A percentile compares a stretch with the other conserved stretches of the same genome.
These are phyloP conservation scores for Alces alces DNA, from an alignment of 2,113 vertebrate genomes.

Conservation along the genomic window DNA sequence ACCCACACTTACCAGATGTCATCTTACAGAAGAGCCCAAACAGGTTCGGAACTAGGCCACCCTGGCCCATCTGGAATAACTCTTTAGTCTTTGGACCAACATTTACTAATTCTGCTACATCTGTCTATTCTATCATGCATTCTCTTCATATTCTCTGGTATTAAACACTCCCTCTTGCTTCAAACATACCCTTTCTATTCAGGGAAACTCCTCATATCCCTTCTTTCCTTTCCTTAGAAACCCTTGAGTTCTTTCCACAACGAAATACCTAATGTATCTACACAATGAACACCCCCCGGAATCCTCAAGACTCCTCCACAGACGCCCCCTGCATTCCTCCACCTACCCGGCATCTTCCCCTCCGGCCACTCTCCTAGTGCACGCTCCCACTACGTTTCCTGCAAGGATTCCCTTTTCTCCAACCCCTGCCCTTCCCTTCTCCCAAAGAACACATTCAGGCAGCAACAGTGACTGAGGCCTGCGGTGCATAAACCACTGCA, in stretches of 20 bases:
- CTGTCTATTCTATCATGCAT: conserved; percentile 59
- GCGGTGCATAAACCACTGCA: conserved; percentile 65
- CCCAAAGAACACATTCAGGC: conserved; percentile 31
- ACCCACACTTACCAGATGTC: conserved; percentile 69
- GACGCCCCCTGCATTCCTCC: conserved; percentile 62
- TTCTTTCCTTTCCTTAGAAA: conserved; percentile 39
- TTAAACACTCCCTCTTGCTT: conserved; percentile 35
- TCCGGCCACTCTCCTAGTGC: neutral
- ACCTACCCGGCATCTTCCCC: conserved; percentile 52
- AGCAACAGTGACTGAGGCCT: conserved; percentile 58
- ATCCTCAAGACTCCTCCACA: conserved; percentile 37
- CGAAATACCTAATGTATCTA: conserved; percentile 38
- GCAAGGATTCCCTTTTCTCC: conserved; percentile 57
- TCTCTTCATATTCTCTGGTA: conserved; percentile 38
- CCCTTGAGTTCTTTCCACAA: conserved; percentile 49
- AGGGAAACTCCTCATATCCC: conserved; percentile 9
- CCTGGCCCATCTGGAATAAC: conserved; percentile 63
- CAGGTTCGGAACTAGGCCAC: conserved; percentile 64
- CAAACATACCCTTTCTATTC: conserved; percentile 25
- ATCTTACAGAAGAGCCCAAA: conserved; percentile 54
- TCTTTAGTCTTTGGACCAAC: conserved; percentile 55
- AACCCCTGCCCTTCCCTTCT: conserved; percentile 56
- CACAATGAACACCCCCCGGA: conserved; percentile 61
- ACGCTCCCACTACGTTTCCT: conserved; percentile 33
- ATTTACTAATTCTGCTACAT: conserved; percentile 43